Base-by-base conservation (phyloP, 37 sponge, comb jelly and placozoan genomes). In the Bolinopsis microptera region DNA sequence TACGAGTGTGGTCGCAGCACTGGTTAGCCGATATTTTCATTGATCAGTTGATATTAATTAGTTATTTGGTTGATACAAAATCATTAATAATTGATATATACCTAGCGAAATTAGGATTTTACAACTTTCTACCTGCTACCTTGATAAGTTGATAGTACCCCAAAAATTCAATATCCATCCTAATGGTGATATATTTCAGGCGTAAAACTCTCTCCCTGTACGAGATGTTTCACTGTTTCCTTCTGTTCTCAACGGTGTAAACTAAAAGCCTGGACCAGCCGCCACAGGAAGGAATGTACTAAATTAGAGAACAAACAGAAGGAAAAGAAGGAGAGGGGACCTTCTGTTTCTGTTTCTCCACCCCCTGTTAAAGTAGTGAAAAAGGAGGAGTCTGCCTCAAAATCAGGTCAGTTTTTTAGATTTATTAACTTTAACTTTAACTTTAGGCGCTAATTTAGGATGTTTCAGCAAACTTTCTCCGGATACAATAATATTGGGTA, bases 171-270 rank as follows among this genome's bases (percentile, higher is more conserved):
- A n/a, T n/a, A n/a, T n/a, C n/a, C n/a, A n/a, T n/a, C n/a, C n/a
- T n/a, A n/a, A n/a, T n/a, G n/a, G n/a, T n/a, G n/a, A n/a, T n/a
- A n/a, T n/a, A 30, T 68, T 31, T 16, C 38, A 26, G 94, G 94
- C 32, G 95, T 95, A 24, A 93, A 92, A 9, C 92, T 96, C 34
- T 32, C 68, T 9, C 72, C 38, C 92, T 96, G 97, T 92, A 36
- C 93, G 5, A 76, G 93, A 1, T 96, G 97, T 48, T 34, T 39
- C 31, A 31, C 38, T 1, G 94, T 95, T 3, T 76, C 72, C 67
- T 96, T 94, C 92, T 96, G 97, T 37, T 95, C 96, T 38, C 70
- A 92, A 25, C 68, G 48, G 13, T 96, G 97, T 68, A 86, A 76
- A 83, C 69, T 41, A 31, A 92, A 80, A 38, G 86, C 93, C 69